Evolutionary conservation across 2,113 vertebrate genomes (phyloP), one percentile per base, ranked within the genome.

Genomic region (Ramphastos sulfuratus): DNA sequence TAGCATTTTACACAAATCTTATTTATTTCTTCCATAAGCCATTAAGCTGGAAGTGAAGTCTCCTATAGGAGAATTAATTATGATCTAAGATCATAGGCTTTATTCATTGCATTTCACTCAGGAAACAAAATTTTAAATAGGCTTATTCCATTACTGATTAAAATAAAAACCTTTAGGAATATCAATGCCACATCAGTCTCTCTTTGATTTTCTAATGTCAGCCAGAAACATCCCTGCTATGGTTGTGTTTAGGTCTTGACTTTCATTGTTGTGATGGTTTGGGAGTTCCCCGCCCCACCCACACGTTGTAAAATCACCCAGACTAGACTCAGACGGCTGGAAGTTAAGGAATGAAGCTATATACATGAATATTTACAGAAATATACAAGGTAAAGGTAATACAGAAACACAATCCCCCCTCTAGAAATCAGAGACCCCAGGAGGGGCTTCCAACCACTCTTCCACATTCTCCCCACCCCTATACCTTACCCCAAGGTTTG

Each of bases 21-120:
- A 60, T 80, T 82, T 74, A 91, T 93, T 96, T 92, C 33, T 95
- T 95, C 82, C 82, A 82, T 60, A 56, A 87, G 75, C 37, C 55
- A 7, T 71, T 75, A 91, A 46, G 37, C 42, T 92, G 54, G 10
- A 92, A 87, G 39, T 63, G 67, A 85, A 66, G 6, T 69, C 52
- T 58, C 25, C 59, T 86, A 50, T 58, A 79, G 33, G 52, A 93
- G 77, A 88, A 96, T 73, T 76, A 86, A 94, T 60, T 70, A 66
- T 12, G 24, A 42, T 72, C 39, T 50, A 66, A 85, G 52, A 63
- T 71, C 50, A 76, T 2, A 1, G 2, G 8, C 76, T 70, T 70
- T 87, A 56, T 82, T 82, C 79, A 42, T 42, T 82, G 2, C 7
- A 19, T 77, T 81, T 92, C 79, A 92, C 12, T 54, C 14, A 30